Evolutionary conservation across 2,113 vertebrate species (phyloP).

Genomic region (Tachuris rubrigastra): DNA sequence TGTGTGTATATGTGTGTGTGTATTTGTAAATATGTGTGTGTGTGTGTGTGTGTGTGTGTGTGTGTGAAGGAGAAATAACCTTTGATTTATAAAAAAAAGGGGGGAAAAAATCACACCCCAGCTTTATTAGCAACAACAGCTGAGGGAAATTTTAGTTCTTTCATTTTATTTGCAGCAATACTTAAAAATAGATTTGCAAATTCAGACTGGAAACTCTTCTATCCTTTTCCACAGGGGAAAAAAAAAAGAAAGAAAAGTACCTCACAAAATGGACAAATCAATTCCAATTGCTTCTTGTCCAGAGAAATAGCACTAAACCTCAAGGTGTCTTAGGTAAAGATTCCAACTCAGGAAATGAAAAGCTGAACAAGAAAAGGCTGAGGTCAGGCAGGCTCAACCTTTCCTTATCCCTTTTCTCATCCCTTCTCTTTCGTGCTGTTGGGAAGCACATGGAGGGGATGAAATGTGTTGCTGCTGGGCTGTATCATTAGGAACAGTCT

Average conservation of each 20-base stretch:
- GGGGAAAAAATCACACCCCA: not conserved
- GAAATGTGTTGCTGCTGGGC: not conserved
- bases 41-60: not conserved
- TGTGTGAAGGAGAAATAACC: not conserved
- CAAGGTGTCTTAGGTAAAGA: not conserved
- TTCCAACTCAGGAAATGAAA: conserved; percentile 40
- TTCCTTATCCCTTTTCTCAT: not conserved
- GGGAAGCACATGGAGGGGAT: not conserved
- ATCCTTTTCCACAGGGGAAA: not conserved
- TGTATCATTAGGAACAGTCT: not conserved
- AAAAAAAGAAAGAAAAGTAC: not conserved
- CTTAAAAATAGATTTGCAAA: conserved; percentile 21
- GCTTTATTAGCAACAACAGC: not conserved
- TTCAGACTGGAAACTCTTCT: not conserved
- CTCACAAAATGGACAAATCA: not conserved
- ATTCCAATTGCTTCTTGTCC: not conserved
- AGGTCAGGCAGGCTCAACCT: conserved; percentile 24
- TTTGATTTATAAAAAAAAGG: not conserved
- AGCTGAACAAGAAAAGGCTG: conserved; percentile 11
- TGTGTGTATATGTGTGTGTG: not conserved
- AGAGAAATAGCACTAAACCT: not conserved
- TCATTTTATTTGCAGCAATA: not conserved
- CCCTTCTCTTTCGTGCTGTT: not conserved
- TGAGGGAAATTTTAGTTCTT: not conserved
- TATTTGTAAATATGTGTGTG: not conserved